phyloP scores from a whole-genome alignment of 2,888 invertebrate species.

The Cremastinae sp. region DNA sequence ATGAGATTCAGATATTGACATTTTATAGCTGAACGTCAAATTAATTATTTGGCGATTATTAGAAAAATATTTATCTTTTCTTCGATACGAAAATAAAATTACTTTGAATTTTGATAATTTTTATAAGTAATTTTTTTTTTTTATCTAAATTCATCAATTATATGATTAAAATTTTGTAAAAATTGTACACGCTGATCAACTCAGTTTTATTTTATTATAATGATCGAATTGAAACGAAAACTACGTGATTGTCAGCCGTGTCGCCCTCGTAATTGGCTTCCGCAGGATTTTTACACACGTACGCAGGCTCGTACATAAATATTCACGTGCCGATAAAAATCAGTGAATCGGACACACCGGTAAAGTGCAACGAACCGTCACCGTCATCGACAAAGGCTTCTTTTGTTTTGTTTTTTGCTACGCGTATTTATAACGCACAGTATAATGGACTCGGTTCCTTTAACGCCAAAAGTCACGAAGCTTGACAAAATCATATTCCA shows the following conservation, averaged over 20 bases:
- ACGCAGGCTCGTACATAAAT: slow-evolving; percentile 24
- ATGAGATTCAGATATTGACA: too few species aligned
- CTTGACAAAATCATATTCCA: slow-evolving; percentile 15
- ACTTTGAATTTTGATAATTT: too few species aligned
- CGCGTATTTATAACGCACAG: slow-evolving; percentile 29
- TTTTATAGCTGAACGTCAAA: too few species aligned
- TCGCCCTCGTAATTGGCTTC: slow-evolving; percentile 24
- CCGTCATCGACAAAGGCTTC: slow-evolving; percentile 15
- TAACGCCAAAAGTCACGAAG: slow-evolving; percentile 37
- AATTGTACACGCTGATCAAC: too few species aligned
- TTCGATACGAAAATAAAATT: too few species aligned
- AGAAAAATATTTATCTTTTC: too few species aligned
- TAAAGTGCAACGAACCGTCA: slow-evolving; percentile 46
- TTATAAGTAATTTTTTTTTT: too few species aligned
- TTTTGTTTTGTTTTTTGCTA: not conserved
- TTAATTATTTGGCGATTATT: too few species aligned
- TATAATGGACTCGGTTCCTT: slow-evolving; percentile 2
- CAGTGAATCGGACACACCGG: slow-evolving; percentile 3
- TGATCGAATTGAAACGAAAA: not conserved
- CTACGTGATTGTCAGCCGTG: slow-evolving; percentile 11
- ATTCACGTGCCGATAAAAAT: not conserved
- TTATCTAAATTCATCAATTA: too few species aligned
- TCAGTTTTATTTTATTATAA: not conserved
- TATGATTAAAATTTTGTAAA: too few species aligned
- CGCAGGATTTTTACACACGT: slow-evolving; percentile 35